Evolutionary conservation across 1,140 invertebrate genomes (phyloP).

Genomic region (Drosophila kikkawai): DNA sequence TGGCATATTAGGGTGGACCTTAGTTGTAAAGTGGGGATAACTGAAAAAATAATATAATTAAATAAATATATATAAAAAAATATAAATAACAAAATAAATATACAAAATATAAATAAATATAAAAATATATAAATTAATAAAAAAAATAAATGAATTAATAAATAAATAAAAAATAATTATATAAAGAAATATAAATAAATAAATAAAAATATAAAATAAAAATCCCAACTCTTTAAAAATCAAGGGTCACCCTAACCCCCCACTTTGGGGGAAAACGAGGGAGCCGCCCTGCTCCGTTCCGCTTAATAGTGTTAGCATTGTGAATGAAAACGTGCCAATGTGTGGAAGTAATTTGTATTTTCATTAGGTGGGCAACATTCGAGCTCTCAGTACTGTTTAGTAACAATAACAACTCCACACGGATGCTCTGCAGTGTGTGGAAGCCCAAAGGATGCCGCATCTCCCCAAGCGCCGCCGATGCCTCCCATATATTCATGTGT

Average conservation of each 20-base stretch:
- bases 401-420: constrained; percentile 23
- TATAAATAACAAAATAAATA: no score
- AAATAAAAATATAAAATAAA: neutral
- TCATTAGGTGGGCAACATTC: constrained; percentile 63
- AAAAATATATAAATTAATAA: no score
- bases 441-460: neutral
- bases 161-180: neutral
- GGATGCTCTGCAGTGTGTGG: neutral
- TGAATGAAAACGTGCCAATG: constrained; percentile 58
- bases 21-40: no score
- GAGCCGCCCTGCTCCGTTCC: constrained; percentile 1
- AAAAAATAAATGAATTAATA: neutral
- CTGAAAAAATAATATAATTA: neutral
- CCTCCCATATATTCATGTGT: constrained; percentile 35
- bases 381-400: constrained; percentile 33
- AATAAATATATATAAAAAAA: neutral
- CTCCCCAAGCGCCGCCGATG: neutral
- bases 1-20: neutral
- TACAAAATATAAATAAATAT: neutral
- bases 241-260: constrained; percentile 1
- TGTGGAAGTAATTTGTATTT: constrained; percentile 72
- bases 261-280: neutral
- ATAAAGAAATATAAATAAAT: no score
- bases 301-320: constrained; percentile 46
- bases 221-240: neutral